Evolutionary conservation across 1,140 invertebrate species (phyloP), one percentile per base, ranked within the genome.

Genomic region (Sycophila sp.): DNA sequence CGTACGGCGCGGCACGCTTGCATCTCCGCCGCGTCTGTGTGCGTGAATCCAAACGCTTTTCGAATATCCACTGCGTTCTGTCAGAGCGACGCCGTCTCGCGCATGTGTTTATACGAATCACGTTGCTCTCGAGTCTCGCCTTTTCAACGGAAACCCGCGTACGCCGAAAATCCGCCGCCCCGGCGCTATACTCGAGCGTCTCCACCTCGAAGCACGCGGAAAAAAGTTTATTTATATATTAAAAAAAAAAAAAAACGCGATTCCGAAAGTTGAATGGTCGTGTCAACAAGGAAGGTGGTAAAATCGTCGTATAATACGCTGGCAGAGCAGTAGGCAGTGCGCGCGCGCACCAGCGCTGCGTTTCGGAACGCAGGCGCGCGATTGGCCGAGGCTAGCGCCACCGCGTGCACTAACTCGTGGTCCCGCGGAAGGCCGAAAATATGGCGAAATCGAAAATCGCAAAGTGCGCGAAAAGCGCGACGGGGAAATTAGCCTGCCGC

Each of bases 391-490:
- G 69, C 65, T 66, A 72, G 76, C 75, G 73, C 66, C 60, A 47
- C 51, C 19, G 38, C 32, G 17, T 62, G n/a, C n/a, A n/a, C n/a
- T n/a, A n/a, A n/a, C n/a, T n/a, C n/a, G n/a, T 78, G 79, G 75
- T n/a, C n/a, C 81, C 80, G 80, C 78, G 82, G 77, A 77, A 75
- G 74, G 58, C 69, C 69, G 28, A 69, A 78, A 78, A 79, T 69
- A 77, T 78, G 78, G 78, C 75, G 76, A 82, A 80, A 80, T 81
- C 75, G 76, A 79, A 79, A 75, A 76, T 77, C 32, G 53, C 74
- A 79, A 81, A 81, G 78, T 85, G 81, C 80, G 78, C 74, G 76
- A 80, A 82, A 79, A 67, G 59, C 66, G 68, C n/a, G n/a, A n/a
- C n/a, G n/a, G n/a, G n/a, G n/a, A n/a, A n/a, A n/a, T n/a, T n/a